phyloP scores from a whole-genome alignment of 2,797 vertebrate species.

The Centropyge bicolor region DNA sequence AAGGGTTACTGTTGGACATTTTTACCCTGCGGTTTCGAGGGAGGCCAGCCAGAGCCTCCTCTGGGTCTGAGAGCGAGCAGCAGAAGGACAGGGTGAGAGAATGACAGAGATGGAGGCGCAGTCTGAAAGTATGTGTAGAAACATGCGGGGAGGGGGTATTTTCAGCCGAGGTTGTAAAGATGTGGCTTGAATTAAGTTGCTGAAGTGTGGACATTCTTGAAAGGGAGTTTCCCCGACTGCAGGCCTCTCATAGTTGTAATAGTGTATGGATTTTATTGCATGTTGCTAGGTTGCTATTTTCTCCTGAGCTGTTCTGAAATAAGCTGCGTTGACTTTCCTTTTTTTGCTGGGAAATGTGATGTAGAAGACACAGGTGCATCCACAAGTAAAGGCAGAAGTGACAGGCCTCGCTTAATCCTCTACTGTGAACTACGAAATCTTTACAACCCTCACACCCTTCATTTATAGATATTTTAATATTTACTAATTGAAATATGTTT shows the following conservation, averaged over 20 bases:
- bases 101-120: constrained; percentile 31
- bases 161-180: constrained; percentile 37
- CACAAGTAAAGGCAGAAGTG: neutral
- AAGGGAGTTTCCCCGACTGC: constrained; percentile 22
- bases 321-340: constrained; percentile 2
- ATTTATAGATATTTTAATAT: constrained; percentile 5
- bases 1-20: constrained; percentile 70
- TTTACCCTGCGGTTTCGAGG: constrained; percentile 71
- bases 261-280: constrained; percentile 11
- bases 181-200: constrained; percentile 32
- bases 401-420: neutral
- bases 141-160: constrained; percentile 22
- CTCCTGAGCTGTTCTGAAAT: neutral
- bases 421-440: neutral
- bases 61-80: constrained; percentile 46
- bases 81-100: constrained; percentile 32
- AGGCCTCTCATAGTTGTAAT: constrained; percentile 9
- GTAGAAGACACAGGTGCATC: neutral
- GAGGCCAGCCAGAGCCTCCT: constrained; percentile 53
- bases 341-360: neutral
- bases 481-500: neutral
- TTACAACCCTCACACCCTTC: neutral
- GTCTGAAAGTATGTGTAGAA: constrained; percentile 32
- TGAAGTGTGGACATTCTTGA: constrained; percentile 35
- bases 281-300: neutral